These are phyloP conservation scores for Epinotia brunnichana DNA, from an alignment of 2,888 invertebrate genomes.

Conservation along the genomic window DNA sequence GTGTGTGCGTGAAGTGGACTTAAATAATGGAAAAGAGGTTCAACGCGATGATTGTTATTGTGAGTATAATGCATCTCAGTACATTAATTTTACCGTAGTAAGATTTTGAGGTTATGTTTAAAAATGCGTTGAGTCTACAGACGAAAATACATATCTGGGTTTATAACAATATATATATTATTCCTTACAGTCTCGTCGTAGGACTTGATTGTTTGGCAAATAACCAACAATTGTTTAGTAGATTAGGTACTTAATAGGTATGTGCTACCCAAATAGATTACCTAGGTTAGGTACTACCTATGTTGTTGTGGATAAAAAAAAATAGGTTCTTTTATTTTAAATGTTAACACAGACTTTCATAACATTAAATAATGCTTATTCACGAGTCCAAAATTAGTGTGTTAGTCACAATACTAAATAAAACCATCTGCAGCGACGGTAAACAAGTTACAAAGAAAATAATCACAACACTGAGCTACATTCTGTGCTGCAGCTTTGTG, in stretches of 20 bases:
- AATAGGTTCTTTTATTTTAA: not conserved
- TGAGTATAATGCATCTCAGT: slow-evolving; percentile 67
- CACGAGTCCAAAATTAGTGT: not conserved
- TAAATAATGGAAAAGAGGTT: slow-evolving; percentile 77
- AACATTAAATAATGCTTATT: not conserved
- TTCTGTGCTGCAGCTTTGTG: not conserved
- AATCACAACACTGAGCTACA: not conserved
- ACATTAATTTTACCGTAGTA: slow-evolving; percentile 55
- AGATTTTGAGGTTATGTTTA: slow-evolving; percentile 79
- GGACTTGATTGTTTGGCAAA: slow-evolving; percentile 43
- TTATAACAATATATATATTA: slow-evolving; percentile 36
- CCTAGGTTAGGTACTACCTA: slow-evolving; percentile 19
- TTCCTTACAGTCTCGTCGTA: slow-evolving; percentile 35
- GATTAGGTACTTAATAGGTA: slow-evolving; percentile 26
- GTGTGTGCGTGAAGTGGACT: slow-evolving; percentile 78
- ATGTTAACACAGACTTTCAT: not conserved
- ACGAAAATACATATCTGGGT: slow-evolving; percentile 44
- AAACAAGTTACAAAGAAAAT: slow-evolving; percentile 1
- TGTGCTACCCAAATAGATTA: slow-evolving; percentile 35
- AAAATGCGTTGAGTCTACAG: slow-evolving; percentile 46
- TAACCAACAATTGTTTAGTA: slow-evolving; percentile 41
- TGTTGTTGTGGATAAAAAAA: slow-evolving; percentile 15
- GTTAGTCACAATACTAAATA: slow-evolving; percentile 14
- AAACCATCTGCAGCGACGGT: not conserved
- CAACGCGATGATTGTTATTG: slow-evolving; percentile 74